phyloP scores from a whole-genome alignment of 2,113 vertebrate species.

The Aramus guarauna region DNA sequence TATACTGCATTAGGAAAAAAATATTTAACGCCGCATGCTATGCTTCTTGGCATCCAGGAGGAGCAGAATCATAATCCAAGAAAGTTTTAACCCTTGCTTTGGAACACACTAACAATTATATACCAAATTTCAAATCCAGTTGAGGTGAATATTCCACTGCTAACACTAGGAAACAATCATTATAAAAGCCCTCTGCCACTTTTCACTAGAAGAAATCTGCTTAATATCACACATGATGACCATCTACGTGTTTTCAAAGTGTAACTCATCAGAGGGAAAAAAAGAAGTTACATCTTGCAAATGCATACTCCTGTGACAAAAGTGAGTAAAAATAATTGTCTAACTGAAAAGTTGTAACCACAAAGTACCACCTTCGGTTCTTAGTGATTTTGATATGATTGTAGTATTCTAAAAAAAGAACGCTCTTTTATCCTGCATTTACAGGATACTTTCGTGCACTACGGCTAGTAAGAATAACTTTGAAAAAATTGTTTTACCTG shows the following conservation, averaged over 20 bases:
- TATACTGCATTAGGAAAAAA: neutral
- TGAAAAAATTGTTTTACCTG: conserved; percentile 62
- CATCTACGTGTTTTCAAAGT: neutral
- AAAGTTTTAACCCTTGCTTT: neutral
- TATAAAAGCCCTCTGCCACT: neutral
- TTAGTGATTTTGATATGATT: neutral
- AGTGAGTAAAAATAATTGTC: neutral
- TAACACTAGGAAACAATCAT: neutral
- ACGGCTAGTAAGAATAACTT: neutral
- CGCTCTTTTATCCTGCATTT: neutral
- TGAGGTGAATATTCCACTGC: neutral
- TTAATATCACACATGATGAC: neutral
- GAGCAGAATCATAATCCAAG: neutral
- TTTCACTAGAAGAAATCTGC: neutral
- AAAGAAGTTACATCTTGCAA: neutral
- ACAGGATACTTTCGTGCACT: neutral
- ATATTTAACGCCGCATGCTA: neutral
- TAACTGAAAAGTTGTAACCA: neutral
- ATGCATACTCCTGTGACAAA: neutral
- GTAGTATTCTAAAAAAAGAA: neutral
- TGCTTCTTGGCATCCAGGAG: neutral
- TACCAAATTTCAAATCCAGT: neutral
- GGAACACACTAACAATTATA: neutral
- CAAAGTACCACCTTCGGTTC: neutral
- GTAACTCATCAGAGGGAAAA: neutral